These are phyloP conservation scores for Heliconius hermathena DNA, from an alignment of 1,140 invertebrate species.

Conservation along the genomic window DNA sequence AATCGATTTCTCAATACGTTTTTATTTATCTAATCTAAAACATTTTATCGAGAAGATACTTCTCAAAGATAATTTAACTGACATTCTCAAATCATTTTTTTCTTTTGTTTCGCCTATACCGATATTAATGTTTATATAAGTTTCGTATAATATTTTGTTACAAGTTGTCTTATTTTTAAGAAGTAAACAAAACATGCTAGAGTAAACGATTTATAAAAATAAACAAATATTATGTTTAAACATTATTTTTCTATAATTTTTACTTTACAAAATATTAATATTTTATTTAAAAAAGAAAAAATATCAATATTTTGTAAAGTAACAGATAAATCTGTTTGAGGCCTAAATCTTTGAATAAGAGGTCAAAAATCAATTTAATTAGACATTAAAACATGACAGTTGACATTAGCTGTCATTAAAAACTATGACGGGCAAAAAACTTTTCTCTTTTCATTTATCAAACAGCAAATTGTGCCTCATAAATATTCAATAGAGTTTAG, in stretches of 20 bases:
- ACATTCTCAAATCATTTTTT: background rate
- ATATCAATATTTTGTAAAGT: no score
- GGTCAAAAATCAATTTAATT: background rate
- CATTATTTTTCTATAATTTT: background rate
- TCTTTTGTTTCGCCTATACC: background rate
- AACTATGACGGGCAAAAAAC: background rate
- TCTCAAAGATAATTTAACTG: slow-evolving; percentile 11
- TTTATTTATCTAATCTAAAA: slow-evolving; percentile 28
- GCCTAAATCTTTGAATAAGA: background rate
- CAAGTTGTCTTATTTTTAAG: no score
- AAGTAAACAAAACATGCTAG: no score
- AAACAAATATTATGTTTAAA: background rate
- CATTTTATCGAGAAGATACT: slow-evolving; percentile 24
- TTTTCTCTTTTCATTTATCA: slow-evolving; percentile 27
- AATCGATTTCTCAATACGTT: background rate
- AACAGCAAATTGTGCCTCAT: slow-evolving; percentile 16
- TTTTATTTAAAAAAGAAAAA: background rate
- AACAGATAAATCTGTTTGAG: background rate
- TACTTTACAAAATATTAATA: background rate
- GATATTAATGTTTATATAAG: background rate
- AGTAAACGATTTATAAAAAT: no score
- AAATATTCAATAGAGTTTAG: slow-evolving; percentile 24
- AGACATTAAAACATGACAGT: background rate
- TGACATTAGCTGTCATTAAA: slow-evolving; percentile 12
- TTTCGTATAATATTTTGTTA: background rate